phyloP scores from a whole-genome alignment of 2,797 vertebrate genomes.

The Scolopax rusticola region DNA sequence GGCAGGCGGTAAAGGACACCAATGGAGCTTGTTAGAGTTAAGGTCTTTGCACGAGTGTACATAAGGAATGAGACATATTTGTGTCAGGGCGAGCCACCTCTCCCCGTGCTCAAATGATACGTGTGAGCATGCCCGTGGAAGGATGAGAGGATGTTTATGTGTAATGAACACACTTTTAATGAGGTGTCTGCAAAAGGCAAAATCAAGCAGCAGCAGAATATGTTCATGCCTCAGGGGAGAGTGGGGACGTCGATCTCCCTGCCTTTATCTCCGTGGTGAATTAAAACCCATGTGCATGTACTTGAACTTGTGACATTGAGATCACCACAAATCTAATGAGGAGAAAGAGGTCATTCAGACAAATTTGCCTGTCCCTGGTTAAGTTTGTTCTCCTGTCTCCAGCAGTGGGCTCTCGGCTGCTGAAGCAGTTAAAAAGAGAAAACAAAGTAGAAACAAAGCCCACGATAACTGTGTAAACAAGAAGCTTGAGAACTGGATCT shows the following conservation, averaged over 20 bases:
- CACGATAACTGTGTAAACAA: slow-evolving; percentile 37
- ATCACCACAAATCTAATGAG: slow-evolving; percentile 25
- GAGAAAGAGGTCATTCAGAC: slow-evolving; percentile 1
- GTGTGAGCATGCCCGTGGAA: not conserved
- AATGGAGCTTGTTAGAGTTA: not conserved
- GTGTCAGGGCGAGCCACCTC: not conserved
- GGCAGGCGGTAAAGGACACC: not conserved
- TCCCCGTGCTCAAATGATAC: not conserved
- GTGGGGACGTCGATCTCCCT: not conserved
- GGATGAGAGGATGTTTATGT: not conserved
- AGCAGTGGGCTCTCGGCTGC: not conserved
- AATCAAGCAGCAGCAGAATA: not conserved
- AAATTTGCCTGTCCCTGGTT: not conserved
- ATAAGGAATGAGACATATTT: not conserved
- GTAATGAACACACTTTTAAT: slow-evolving; percentile 8
- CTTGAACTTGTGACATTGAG: slow-evolving; percentile 49
- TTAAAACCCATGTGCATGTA: not conserved
- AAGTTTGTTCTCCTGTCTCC: not conserved
- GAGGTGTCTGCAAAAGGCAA: slow-evolving; percentile 50
- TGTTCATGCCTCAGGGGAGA: not conserved
- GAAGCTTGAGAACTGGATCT: slow-evolving; percentile 16
- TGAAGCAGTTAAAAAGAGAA: not conserved
- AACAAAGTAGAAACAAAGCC: not conserved
- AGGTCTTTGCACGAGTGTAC: rapidly evolving
- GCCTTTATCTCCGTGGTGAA: not conserved